Conservation (phyloP, 2,888 invertebrate species). For the Chymomyza amoena region DNA sequence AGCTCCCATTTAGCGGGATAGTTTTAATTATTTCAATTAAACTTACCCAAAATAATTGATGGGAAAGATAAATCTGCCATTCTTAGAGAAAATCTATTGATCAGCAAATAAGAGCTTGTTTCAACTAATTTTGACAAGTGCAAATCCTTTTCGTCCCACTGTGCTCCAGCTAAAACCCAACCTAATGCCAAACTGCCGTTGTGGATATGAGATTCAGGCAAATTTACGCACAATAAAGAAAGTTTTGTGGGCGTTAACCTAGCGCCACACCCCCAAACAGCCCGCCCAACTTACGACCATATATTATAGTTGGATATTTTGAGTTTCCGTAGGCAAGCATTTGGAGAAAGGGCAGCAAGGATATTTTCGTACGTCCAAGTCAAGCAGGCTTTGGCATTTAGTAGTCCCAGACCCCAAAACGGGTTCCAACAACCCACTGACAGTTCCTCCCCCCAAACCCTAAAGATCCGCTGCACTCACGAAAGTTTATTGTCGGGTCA, state of each 20-base stretch:
- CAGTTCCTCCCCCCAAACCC: not conserved
- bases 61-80: too few species aligned
- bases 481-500: constrained; percentile 23
- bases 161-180: not conserved
- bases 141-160: not conserved
- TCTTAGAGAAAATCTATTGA: too few species aligned
- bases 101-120: too few species aligned
- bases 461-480: not conserved
- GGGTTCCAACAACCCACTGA: constrained; percentile 3
- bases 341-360: not conserved
- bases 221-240: constrained; percentile 61
- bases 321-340: constrained; percentile 41
- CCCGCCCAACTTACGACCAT: not conserved
- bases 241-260: constrained; percentile 40
- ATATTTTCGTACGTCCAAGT: not conserved
- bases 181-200: not conserved
- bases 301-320: constrained; percentile 48
- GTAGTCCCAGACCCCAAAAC: constrained; percentile 27
- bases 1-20: too few species aligned
- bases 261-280: not conserved
- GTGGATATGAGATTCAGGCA: constrained; percentile 10
- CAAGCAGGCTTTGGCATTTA: constrained; percentile 23
- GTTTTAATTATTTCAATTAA: too few species aligned
- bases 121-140: not conserved
- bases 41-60: too few species aligned